Conservation (phyloP, 2,113 vertebrate genomes). For the Aix galericulata region DNA sequence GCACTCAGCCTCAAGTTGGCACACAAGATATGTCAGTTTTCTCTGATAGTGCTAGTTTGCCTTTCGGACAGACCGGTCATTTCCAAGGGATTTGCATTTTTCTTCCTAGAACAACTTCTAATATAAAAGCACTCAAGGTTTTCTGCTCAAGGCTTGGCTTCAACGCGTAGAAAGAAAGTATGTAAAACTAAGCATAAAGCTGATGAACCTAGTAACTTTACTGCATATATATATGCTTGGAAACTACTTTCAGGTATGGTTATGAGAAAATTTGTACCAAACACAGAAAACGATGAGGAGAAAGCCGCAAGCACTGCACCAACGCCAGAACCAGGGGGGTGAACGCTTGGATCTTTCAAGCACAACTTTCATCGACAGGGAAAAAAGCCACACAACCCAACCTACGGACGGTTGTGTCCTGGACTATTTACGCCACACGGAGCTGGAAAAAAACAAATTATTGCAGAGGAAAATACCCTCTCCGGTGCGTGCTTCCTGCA, state of each 20-base stretch:
- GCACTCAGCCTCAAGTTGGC: not conserved
- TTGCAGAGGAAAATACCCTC: accelerated
- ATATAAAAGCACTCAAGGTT: not conserved
- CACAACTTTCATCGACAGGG: not conserved
- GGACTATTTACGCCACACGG: accelerated
- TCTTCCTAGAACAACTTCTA: not conserved
- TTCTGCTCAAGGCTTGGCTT: not conserved
- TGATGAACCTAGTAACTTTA: not conserved
- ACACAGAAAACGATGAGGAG: not conserved
- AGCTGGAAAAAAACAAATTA: not conserved
- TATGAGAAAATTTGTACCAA: not conserved
- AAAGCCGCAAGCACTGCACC: not conserved
- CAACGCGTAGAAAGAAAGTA: not conserved
- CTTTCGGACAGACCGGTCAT: not conserved
- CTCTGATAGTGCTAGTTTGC: not conserved
- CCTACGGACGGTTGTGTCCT: not conserved
- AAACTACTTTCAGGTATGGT: not conserved
- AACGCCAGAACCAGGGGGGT: not conserved
- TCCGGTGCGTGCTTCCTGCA: not conserved
- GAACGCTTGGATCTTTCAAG: not conserved
- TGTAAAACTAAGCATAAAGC: not conserved
- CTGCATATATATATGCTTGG: accelerated
- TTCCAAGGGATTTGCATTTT: not conserved
- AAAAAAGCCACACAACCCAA: not conserved
- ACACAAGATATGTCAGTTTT: not conserved